Base-by-base conservation (phyloP, 2,113 vertebrate species). In the Sphaerodactylus townsendi region DNA sequence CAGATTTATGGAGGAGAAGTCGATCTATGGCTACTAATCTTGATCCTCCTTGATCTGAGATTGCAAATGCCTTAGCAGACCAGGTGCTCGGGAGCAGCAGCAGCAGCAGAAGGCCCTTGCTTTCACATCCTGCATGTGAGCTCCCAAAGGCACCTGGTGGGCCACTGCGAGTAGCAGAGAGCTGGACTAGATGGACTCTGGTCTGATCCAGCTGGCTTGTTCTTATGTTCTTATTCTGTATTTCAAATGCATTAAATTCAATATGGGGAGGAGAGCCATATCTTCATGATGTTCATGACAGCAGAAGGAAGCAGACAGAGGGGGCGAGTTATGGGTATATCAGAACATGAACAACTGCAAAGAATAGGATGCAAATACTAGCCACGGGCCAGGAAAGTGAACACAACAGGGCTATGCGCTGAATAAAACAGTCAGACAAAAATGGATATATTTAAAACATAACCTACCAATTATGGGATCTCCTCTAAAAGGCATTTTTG, bases 401-500 rank as follows among this genome's bases (percentile, higher is more conserved):
- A 70, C 39, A 71, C 15, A 71, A 68, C 23, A 56, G 46, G 15
- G 30, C 59, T 77, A 7, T 19, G 25, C 33, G 41, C 14, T 39
- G 48, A 71, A 70, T 65, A 4, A 37, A 30, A 37, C 10, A 69
- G 48, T 71, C 23, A 76, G 44, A 64, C 39, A 48, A 25, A 25
- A 37, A 50, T 13, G 23, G 76, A 41, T 39, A 70, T 19, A 71
- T 46, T 7, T 33, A 10, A 83, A 69, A 69, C 28, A 70, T 68
- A 21, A 84, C 83, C 33, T 95, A 99, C 99, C 89, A 0, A 99
- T 96, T 6, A 98, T 64, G 1, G 96, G 90, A 48, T 98, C 96
- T 9, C 94, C 96, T 92, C 92, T 96, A 83, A 98, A 97, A 1
- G 98, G 98, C 96, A 99, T 96, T 95, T 96, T 97, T 86, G 98